phyloP scores from a whole-genome alignment of 2,797 vertebrate species.

The Hydrophis major region DNA sequence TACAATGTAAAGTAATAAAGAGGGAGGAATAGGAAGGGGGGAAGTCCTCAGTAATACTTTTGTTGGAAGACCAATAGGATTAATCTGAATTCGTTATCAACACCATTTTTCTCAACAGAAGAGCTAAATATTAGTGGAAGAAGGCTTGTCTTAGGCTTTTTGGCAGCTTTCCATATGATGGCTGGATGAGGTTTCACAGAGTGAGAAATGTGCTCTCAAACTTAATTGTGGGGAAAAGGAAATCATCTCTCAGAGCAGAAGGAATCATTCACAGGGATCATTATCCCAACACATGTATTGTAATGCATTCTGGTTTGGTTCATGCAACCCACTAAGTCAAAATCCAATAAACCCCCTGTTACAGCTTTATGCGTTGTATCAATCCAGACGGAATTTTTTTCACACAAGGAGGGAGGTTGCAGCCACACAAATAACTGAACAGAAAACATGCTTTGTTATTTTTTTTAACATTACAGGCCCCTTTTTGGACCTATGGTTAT shows the following conservation, averaged over 20 bases:
- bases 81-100: not conserved
- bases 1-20: not conserved
- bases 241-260: not conserved
- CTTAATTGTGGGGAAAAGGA: not conserved
- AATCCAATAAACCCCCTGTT: not conserved
- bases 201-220: not conserved
- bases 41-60: not conserved
- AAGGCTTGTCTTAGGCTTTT: not conserved
- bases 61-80: not conserved
- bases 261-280: not conserved
- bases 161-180: not conserved
- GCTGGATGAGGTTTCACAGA: not conserved
- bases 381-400: not conserved
- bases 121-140: not conserved
- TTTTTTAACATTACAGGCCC: not conserved
- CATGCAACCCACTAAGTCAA: not conserved
- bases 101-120: not conserved
- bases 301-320: not conserved
- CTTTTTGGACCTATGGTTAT: not conserved
- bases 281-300: not conserved
- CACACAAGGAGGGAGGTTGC: not conserved
- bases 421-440: not conserved
- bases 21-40: not conserved
- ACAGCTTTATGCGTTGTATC: not conserved
- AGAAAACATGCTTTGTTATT: not conserved